Conservation (phyloP, 2,113 vertebrate genomes). For the Petaurus breviceps region DNA sequence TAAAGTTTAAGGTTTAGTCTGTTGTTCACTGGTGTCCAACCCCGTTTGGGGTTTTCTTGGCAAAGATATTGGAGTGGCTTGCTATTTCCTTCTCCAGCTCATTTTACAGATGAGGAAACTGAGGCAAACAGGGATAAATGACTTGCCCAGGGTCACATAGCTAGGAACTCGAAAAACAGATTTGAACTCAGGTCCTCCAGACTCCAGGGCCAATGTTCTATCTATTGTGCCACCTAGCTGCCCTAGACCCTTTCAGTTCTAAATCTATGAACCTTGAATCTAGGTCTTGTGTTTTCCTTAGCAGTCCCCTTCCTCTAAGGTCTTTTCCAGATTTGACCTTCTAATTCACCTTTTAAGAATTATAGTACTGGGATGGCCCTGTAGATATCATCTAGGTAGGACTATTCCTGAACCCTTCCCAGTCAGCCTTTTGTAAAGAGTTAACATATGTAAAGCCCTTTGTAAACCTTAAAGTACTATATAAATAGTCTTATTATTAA, state of each 20-base stretch:
- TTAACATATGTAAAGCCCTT: background rate
- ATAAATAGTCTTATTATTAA: background rate
- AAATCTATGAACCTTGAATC: background rate
- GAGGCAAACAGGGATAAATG: too few relatives aligned
- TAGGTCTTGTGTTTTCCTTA: background rate
- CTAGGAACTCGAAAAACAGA: too few relatives aligned
- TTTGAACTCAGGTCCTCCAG: too few relatives aligned
- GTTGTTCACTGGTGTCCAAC: too few relatives aligned
- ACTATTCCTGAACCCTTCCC: background rate
- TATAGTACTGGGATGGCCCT: background rate
- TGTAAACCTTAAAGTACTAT: background rate
- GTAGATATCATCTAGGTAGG: background rate
- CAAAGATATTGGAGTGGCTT: too few relatives aligned
- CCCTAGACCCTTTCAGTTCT: background rate
- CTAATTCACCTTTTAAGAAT: background rate
- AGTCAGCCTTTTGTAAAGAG: background rate
- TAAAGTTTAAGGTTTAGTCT: background rate
- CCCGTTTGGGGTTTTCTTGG: too few relatives aligned
- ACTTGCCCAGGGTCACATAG: too few relatives aligned
- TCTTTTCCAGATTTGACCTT: background rate
- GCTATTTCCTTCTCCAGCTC: too few relatives aligned
- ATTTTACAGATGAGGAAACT: too few relatives aligned
- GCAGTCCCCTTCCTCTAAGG: background rate
- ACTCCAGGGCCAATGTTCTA: too few relatives aligned
- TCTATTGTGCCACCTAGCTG: too few relatives aligned